Evolutionary conservation across 1,140 invertebrate species (phyloP), one percentile per base, ranked within the genome.

Genomic region (Drosophila subobscura): DNA sequence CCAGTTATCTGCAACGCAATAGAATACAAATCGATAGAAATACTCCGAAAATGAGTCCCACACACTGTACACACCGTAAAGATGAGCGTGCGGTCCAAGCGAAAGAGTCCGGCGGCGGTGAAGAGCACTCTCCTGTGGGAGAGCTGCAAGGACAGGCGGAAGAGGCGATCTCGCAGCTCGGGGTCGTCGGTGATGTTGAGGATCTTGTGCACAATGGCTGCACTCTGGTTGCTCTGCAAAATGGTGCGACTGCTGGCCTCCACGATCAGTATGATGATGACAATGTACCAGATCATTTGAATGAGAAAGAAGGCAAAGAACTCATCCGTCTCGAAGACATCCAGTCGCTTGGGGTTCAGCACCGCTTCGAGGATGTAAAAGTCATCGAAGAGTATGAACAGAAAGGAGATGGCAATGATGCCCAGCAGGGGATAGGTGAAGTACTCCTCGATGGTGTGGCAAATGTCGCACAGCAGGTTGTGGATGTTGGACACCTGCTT

Each of bases 321-420:
- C 20, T 91, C 90, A 45, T 91, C 85, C 0, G 79, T 76, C 40
- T 91, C 89, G 16, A 90, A 83, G 14, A 72, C 53, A 25, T 89
- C 86, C 44, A 90, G 53, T 23, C 88, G 70, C 20, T 85, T 90
- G 3, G 86, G 86, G 61, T 79, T 89, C 5, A 91, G 12, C 16
- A 89, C 45, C 0, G 80, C 90, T 14, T 90, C 90, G 25, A 91
- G 58, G 37, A 91, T 80, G 46, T 91, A 91, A 56, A 90, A 91
- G 41, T 89, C 83, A 56, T 91, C 90, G 8, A 91, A 91, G 10
- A 91, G 65, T 44, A 91, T 91, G 12, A 91, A 91, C 0, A 91
- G 41, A 53, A 91, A 91, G 0, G 90, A 90, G 29, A 91, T 90
- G 27, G 85, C 83, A 2, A 90, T 89, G 23, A 91, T 91, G 1